A percentile compares a stretch with the other conserved stretches of the same genome.
phyloP scores from a whole-genome alignment of 1,140 invertebrate genomes.

The Samia ricini region DNA sequence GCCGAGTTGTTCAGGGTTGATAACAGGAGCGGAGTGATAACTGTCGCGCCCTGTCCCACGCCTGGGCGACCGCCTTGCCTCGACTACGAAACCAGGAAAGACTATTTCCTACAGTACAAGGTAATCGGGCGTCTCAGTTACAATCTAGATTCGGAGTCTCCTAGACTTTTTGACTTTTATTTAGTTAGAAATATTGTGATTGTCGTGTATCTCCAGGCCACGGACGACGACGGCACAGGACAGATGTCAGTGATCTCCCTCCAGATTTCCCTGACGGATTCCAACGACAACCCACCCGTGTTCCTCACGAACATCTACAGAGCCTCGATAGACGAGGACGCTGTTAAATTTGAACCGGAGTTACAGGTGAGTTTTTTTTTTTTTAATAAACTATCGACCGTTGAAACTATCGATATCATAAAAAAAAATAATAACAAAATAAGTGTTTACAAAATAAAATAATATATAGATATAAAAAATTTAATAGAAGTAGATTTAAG shows the following conservation, averaged over 20 bases:
- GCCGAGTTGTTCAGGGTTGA: slow-evolving; percentile 91
- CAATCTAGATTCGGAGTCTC: background rate
- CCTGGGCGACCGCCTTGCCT: slow-evolving; percentile 84
- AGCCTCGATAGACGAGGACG: slow-evolving; percentile 90
- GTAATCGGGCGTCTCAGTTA: slow-evolving; percentile 62
- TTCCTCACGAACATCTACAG: slow-evolving; percentile 86
- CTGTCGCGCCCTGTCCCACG: slow-evolving; percentile 86
- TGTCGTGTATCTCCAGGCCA: too few species aligned
- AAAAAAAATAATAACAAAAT: background rate
- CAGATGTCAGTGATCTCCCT: slow-evolving; percentile 87
- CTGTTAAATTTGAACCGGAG: slow-evolving; percentile 88
- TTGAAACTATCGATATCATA: background rate
- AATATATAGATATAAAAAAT: too few species aligned
- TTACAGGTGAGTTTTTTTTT: slow-evolving; percentile 49
- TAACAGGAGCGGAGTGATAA: slow-evolving; percentile 88
- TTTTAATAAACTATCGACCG: background rate
- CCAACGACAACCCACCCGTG: slow-evolving; percentile 91
- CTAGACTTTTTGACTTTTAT: background rate
- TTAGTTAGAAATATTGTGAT: too few species aligned
- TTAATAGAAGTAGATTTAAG: too few species aligned
- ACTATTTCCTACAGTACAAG: slow-evolving; percentile 92
- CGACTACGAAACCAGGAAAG: slow-evolving; percentile 90
- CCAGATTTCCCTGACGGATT: slow-evolving; percentile 87
- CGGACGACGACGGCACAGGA: slow-evolving; percentile 89
- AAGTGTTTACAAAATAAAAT: too few species aligned